Conservation (phyloP, 2,113 vertebrate species). For the Sclerurus mexicanus region DNA sequence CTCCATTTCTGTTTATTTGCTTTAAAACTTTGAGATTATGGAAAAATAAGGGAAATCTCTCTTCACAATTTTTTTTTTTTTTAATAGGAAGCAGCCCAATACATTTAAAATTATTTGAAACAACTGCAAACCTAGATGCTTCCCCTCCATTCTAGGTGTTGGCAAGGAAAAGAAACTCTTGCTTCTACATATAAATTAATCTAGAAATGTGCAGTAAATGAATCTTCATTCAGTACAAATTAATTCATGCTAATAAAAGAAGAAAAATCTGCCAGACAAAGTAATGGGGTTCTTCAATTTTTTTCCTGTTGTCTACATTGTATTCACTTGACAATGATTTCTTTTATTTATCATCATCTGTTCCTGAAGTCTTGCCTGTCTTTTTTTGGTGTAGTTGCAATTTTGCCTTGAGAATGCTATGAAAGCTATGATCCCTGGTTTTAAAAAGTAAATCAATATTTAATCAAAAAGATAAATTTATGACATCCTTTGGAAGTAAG, state of each 20-base stretch:
- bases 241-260: neutral
- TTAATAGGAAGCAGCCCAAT: neutral
- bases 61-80: neutral
- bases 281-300: neutral
- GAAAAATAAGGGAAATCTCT: neutral
- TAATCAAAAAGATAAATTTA: neutral
- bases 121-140: neutral
- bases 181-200: neutral
- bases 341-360: neutral
- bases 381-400: neutral
- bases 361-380: neutral
- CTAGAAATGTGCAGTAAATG: neutral
- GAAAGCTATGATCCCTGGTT: neutral
- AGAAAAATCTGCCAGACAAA: neutral
- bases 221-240: neutral
- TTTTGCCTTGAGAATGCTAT: neutral
- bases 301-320: neutral
- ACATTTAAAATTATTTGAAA: neutral
- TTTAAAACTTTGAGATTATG: neutral
- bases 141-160: neutral
- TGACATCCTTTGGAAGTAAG: neutral
- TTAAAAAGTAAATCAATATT: neutral
- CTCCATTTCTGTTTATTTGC: neutral
- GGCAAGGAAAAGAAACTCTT: neutral
- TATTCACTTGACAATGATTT: neutral